Percentiles rank a stretch among this genome's conserved stretches.
Evolutionary conservation across 1,140 invertebrate species (phyloP).

Genomic region (Agrilus planipennis): DNA sequence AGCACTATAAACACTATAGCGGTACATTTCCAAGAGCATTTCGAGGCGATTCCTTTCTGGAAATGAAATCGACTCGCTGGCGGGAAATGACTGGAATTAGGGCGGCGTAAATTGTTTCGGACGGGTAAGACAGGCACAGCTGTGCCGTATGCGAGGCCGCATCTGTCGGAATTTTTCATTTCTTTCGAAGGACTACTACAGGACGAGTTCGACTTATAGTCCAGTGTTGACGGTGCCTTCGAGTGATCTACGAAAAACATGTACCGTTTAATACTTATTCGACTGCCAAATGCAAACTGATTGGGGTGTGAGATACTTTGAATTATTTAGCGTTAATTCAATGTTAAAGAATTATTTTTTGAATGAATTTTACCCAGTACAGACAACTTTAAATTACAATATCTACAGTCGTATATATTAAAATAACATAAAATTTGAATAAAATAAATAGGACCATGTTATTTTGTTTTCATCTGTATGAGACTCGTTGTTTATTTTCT

Average conservation of each 20-base stretch:
- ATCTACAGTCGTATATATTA: too few species aligned
- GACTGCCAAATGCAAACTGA: too few species aligned
- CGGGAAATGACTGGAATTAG: slow-evolving; percentile 49
- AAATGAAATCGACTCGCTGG: slow-evolving; percentile 67
- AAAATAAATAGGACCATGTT: too few species aligned
- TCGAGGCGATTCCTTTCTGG: slow-evolving; percentile 72
- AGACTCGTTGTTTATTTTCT: too few species aligned
- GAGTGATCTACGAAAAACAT: slow-evolving; percentile 58
- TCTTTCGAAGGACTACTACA: slow-evolving; percentile 66
- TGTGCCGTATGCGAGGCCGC: slow-evolving; percentile 48
- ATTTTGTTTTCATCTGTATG: too few species aligned
- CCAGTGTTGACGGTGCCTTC: slow-evolving; percentile 68
- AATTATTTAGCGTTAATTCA: too few species aligned
- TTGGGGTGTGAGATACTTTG: too few species aligned
- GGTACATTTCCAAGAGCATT: slow-evolving; percentile 83
- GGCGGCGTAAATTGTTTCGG: slow-evolving; percentile 54
- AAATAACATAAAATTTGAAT: too few species aligned
- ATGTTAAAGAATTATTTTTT: too few species aligned
- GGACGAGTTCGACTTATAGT: slow-evolving; percentile 75
- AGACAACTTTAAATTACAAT: too few species aligned
- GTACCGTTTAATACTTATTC: too few species aligned
- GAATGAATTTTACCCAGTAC: too few species aligned
- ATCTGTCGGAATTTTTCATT: slow-evolving; percentile 60
- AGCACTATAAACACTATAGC: slow-evolving; percentile 76
- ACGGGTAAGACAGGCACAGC: slow-evolving; percentile 60